phyloP scores from a whole-genome alignment of 2,888 invertebrate species.

The Standfussiana lucernea region DNA sequence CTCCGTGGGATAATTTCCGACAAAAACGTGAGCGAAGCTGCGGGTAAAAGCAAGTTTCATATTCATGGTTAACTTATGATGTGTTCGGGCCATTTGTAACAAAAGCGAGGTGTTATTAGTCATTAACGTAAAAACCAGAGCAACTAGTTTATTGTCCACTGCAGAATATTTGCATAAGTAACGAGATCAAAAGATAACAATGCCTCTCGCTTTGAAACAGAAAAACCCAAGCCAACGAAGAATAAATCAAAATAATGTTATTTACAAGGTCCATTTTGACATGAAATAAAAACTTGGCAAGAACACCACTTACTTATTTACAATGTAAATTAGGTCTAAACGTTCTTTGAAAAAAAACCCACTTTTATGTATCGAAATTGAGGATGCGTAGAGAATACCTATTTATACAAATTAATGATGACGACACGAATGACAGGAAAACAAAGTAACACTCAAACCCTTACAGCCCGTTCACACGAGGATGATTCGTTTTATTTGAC shows the following conservation, averaged over 20 bases:
- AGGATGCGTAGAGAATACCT: neutral
- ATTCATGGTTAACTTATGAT: neutral
- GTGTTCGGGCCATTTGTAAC: neutral
- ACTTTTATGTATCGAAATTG: neutral
- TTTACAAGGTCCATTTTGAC: constrained; percentile 20
- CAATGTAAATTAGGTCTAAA: neutral
- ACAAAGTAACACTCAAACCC: too few species aligned
- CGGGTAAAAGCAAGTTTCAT: neutral
- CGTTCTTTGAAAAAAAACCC: neutral
- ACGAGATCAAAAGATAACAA: constrained; percentile 33
- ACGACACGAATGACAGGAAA: too few species aligned
- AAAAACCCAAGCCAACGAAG: constrained; percentile 7
- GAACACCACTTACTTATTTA: neutral
- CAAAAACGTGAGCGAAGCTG: neutral
- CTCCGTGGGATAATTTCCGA: neutral
- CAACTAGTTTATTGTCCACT: constrained; percentile 2
- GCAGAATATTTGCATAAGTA: constrained; percentile 13
- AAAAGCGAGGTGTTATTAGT: neutral
- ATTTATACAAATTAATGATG: neutral
- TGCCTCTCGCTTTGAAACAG: constrained; percentile 11
- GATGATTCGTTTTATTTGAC: too few species aligned
- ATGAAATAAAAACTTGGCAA: neutral
- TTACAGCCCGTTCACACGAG: too few species aligned
- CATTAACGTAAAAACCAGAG: constrained; percentile 13
- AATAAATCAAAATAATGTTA: constrained; percentile 41